Percentiles rank a stretch among this genome's conserved stretches.
These are phyloP conservation scores for Nasonia longicornis DNA, from an alignment of 1,140 invertebrate species.

Conservation along the genomic window DNA sequence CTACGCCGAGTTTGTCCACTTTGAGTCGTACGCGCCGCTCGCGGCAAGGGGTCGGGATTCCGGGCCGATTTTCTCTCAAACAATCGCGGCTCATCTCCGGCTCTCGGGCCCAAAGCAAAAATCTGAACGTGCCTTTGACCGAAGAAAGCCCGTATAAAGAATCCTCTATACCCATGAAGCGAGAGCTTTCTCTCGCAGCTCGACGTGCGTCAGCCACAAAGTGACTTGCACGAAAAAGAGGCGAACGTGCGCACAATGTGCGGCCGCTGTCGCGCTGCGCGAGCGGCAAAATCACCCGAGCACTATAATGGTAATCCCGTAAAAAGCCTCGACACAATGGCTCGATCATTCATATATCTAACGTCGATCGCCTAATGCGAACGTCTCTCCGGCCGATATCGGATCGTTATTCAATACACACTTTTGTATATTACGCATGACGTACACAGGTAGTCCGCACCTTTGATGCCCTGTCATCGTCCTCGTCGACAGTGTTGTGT, in stretches of 20 bases:
- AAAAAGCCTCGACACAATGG: constrained; percentile 6
- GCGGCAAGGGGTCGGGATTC: not conserved
- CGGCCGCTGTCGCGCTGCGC: not conserved
- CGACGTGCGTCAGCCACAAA: constrained; percentile 8
- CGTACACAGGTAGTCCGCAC: not conserved
- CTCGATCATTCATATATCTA: constrained; percentile 1
- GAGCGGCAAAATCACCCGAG: not conserved
- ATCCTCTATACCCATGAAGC: not conserved
- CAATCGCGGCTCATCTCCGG: constrained; percentile 3
- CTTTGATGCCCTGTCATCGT: not conserved
- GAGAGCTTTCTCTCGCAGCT: not conserved
- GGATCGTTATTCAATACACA: not conserved
- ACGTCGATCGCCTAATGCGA: not conserved
- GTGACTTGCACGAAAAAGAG: constrained; percentile 16
- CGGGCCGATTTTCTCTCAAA: not conserved
- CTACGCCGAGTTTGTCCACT: too few species aligned
- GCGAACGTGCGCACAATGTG: not conserved
- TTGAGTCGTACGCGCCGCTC: too few species aligned
- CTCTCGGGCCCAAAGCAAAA: not conserved
- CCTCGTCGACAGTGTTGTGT: not conserved
- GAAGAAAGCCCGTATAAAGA: constrained; percentile 1
- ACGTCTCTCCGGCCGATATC: not conserved
- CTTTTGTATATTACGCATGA: too few species aligned
- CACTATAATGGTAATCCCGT: constrained; percentile 11
- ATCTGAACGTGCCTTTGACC: constrained; percentile 12